These are phyloP conservation scores for Protonibea diacanthus DNA, from an alignment of 2,797 vertebrate genomes.

Conservation along the genomic window DNA sequence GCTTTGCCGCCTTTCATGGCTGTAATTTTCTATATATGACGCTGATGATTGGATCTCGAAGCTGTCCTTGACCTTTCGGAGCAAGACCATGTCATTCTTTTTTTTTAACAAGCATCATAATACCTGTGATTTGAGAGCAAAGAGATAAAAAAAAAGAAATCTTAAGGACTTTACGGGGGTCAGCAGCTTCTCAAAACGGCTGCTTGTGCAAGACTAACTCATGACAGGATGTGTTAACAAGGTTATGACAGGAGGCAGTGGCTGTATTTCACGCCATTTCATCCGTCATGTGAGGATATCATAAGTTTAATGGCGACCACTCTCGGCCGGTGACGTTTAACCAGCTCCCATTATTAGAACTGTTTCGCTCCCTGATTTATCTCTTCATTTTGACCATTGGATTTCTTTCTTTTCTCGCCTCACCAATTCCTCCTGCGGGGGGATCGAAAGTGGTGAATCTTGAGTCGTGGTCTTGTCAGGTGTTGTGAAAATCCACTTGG, in stretches of 20 bases:
- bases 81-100: slow-evolving; percentile 21
- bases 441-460: slow-evolving; percentile 76
- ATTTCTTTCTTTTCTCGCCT: slow-evolving; percentile 38
- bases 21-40: slow-evolving; percentile 56
- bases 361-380: slow-evolving; percentile 81
- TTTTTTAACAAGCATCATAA: slow-evolving; percentile 58
- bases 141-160: slow-evolving; percentile 11
- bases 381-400: slow-evolving; percentile 75
- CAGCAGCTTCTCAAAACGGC: slow-evolving; percentile 49
- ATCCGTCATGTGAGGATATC: slow-evolving; percentile 76
- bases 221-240: slow-evolving; percentile 67
- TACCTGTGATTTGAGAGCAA: slow-evolving; percentile 43
- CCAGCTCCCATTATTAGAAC: slow-evolving; percentile 79
- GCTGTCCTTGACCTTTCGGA: slow-evolving; percentile 68
- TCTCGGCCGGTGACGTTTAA: slow-evolving; percentile 76
- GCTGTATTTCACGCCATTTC: slow-evolving; percentile 73
- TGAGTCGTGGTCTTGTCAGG: slow-evolving; percentile 75
- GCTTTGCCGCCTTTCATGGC: slow-evolving; percentile 42
- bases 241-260: slow-evolving; percentile 47
- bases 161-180: slow-evolving; percentile 43
- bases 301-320: slow-evolving; percentile 72
- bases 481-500: slow-evolving; percentile 76
- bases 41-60: slow-evolving; percentile 62
- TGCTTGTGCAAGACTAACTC: slow-evolving; percentile 67
- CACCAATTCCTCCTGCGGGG: slow-evolving; percentile 70